Base-by-base conservation (phyloP, 2,888 invertebrate species). In the Calliphora vomitoria region DNA sequence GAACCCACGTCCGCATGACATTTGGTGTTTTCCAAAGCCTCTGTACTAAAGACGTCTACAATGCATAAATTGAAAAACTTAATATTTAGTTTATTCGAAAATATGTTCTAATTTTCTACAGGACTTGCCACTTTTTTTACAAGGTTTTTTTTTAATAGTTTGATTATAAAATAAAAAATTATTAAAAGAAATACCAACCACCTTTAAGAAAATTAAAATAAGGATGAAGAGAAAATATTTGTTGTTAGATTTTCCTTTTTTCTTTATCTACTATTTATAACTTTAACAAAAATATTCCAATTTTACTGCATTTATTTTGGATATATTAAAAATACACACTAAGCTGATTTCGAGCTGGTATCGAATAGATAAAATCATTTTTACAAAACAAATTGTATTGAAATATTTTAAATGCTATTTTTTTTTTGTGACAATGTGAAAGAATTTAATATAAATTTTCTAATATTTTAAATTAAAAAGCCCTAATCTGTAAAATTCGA, bases 1-100 rank as follows among this genome's bases (percentile, higher is more conserved):
- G 92, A 93, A 83, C 90, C 93, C 38, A 90, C 91, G 53, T 91
- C 93, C n/a, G 93, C 93, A 88, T 93, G 90, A 93, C 90, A 88
- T 83, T 75, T 62, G 44, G 4, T 64, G 55, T 64, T 38, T 55
- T 71, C 78, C 53, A 74, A 55, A 50, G 58, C 72, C 47, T 75
- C 60, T 50, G 60, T 62, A 11, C 18, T 80, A 74, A 82, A 68
- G 74, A 76, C 80, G 58, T 83, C 75, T 66, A 44, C 83, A 83
- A 76, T 74, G 75, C 72, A 78, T 15, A 66, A 35, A 78, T 50
- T 64, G 38, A 78, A 64, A 38, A 66, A 47, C 60, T 62, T 74
- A 58, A 66, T 82, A 25, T 55, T 55, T 64, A 41, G 8, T 64
- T 60, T 74, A 18, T 69, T 78, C 8, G 11, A 72, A 72, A 64